Evolutionary conservation across 2,113 vertebrate species (phyloP).

Genomic region (Silurus meridionalis): DNA sequence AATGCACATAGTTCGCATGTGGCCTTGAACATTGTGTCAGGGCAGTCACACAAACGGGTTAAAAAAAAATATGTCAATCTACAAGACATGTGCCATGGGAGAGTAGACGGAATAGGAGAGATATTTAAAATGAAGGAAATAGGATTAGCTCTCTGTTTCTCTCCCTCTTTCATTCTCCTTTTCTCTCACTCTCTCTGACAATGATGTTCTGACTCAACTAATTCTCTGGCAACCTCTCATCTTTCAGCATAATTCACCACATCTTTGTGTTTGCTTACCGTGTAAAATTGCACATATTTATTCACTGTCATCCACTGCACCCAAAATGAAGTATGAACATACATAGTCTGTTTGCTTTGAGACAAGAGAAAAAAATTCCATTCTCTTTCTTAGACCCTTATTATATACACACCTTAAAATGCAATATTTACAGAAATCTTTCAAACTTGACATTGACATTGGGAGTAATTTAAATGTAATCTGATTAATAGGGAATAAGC

Average conservation of each 20-base stretch:
- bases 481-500: conserved; percentile 16
- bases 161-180: neutral
- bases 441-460: conserved; percentile 8
- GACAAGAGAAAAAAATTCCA: neutral
- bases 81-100: neutral
- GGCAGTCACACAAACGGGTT: conserved; percentile 37
- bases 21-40: conserved; percentile 42
- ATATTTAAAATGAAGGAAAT: conserved; percentile 41
- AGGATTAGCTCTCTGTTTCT: conserved; percentile 35
- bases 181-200: conserved; percentile 3
- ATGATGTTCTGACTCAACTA: conserved; percentile 43
- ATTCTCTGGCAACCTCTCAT: conserved; percentile 45
- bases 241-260: conserved; percentile 26
- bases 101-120: neutral
- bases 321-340: neutral
- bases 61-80: conserved; percentile 26
- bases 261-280: conserved; percentile 25
- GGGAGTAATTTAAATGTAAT: conserved; percentile 30
- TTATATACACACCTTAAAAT: neutral
- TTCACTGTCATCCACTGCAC: conserved; percentile 4
- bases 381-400: conserved; percentile 3
- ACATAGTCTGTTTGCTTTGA: neutral
- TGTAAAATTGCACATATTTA: conserved; percentile 31
- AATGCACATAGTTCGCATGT: conserved; percentile 40
- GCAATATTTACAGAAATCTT: conserved; percentile 17